Conservation (phyloP, 2,888 invertebrate genomes). For the Leptothorax acervorum region DNA sequence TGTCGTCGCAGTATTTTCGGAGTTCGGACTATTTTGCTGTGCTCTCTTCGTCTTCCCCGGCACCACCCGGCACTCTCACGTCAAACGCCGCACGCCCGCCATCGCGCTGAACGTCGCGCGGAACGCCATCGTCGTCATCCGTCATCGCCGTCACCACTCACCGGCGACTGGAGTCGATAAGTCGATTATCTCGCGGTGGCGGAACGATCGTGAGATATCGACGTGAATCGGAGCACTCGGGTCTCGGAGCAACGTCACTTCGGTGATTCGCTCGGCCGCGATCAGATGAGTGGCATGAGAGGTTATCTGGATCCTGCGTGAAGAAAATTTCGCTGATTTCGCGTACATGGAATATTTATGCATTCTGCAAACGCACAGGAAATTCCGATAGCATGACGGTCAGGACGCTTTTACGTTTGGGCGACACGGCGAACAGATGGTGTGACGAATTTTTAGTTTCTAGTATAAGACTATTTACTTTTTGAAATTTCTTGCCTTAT, state of each 20-base stretch:
- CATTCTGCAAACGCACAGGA: background rate
- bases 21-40: conserved; percentile 60
- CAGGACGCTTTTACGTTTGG: conserved; percentile 73
- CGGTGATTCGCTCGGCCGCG: too few relatives aligned
- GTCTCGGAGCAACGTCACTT: background rate
- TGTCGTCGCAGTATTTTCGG: conserved; percentile 62
- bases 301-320: conserved; percentile 14
- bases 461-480: background rate
- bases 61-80: conserved; percentile 45
- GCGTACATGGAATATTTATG: background rate
- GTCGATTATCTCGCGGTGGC: too few relatives aligned
- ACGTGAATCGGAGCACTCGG: background rate
- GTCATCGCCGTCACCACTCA: too few relatives aligned
- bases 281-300: background rate
- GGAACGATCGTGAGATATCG: background rate
- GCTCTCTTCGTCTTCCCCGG: conserved; percentile 22
- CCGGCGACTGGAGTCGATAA: too few relatives aligned
- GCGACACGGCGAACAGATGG: conserved; percentile 76
- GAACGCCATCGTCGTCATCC: background rate
- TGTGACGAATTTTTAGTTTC: conserved; percentile 59
- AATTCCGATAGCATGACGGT: conserved; percentile 73
- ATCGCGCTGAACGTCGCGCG: conserved; percentile 16
- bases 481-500: background rate
- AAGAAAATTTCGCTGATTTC: conserved; percentile 14
- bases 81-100: conserved; percentile 63